Evolutionary conservation across 2,113 vertebrate species (phyloP).

Genomic region (Tenebrosternarchus preto): DNA sequence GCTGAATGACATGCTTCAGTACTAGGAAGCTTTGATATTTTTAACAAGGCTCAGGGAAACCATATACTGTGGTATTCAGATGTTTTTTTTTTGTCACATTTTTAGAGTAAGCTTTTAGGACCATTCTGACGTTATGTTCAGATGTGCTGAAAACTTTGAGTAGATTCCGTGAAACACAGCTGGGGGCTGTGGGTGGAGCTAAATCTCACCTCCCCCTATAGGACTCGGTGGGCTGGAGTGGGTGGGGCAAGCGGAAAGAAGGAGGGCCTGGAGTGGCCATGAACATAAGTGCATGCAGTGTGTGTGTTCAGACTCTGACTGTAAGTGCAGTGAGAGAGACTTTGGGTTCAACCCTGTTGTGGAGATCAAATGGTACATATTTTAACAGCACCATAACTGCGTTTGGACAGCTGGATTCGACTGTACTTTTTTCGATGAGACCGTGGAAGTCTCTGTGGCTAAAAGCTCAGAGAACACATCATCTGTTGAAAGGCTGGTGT

Average conservation of each 20-base stretch:
- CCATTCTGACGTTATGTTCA: too few relatives aligned
- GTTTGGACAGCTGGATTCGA: not conserved
- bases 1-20: too few relatives aligned
- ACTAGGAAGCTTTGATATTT: too few relatives aligned
- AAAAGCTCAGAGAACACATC: too few relatives aligned
- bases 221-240: not conserved
- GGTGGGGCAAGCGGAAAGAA: conserved; percentile 23
- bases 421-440: not conserved
- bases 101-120: too few relatives aligned
- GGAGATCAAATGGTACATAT: not conserved
- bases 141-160: conserved; percentile 1
- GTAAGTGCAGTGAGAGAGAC: not conserved
- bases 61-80: too few relatives aligned
- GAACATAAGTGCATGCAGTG: conserved; percentile 49
- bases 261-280: conserved; percentile 11
- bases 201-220: conserved; percentile 11
- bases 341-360: not conserved
- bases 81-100: too few relatives aligned
- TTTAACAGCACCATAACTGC: not conserved
- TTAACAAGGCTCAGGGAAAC: too few relatives aligned
- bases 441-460: not conserved
- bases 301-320: conserved; percentile 24
- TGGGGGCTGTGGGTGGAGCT: conserved; percentile 20
- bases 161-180: not conserved
- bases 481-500: not conserved